phyloP scores from a whole-genome alignment of 35 echinoderm and acorn worm genomes.

The Patiria miniata region DNA sequence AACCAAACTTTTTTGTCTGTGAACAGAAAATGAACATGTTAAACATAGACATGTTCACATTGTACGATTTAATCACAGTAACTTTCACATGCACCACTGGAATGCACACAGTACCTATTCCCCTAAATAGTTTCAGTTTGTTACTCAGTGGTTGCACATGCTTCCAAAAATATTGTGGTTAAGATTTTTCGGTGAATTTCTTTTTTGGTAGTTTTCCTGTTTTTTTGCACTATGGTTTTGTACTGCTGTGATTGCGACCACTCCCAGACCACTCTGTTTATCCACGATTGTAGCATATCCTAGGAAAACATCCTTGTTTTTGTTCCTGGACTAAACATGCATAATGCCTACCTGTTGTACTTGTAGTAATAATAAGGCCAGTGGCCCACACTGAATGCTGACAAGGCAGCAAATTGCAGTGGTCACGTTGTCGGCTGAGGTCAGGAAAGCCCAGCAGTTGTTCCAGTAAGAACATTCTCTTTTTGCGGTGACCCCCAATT shows the following conservation, averaged over 20 bases:
- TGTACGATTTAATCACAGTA: no score
- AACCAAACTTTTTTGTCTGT: background rate
- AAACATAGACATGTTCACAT: no score
- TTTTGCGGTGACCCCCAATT: background rate
- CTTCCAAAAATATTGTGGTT: no score
- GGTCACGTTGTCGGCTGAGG: background rate
- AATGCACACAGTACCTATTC: no score
- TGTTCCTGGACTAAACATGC: background rate
- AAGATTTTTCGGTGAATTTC: no score
- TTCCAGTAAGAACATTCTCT: background rate
- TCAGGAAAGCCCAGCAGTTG: background rate
- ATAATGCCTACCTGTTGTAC: background rate
- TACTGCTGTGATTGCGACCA: no score
- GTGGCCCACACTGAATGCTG: background rate
- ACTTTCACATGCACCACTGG: no score
- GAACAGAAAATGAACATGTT: background rate
- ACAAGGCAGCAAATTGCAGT: background rate
- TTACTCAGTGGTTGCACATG: no score
- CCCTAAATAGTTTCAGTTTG: background rate
- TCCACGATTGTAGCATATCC: background rate
- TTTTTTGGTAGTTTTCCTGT: no score
- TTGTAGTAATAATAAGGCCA: background rate
- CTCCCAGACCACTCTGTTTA: background rate
- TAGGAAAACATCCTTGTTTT: slow-evolving; percentile 5
- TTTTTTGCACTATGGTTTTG: no score